Base-by-base conservation (phyloP, 2,888 invertebrate species). In the Celastrina argiolus region DNA sequence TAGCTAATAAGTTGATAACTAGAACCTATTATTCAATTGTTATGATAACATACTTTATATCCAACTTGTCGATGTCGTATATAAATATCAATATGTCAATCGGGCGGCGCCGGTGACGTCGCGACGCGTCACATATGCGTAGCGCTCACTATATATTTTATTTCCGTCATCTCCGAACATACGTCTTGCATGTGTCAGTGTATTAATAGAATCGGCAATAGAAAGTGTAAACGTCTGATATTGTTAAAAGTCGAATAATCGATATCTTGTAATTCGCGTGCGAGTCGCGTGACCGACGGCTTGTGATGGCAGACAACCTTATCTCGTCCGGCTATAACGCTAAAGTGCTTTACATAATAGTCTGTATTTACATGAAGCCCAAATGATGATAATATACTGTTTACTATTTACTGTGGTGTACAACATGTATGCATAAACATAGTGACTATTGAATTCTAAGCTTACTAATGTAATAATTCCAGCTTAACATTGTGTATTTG, bases 51-150 rank as follows among this genome's bases (percentile, higher is more conserved):
- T 12, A 36, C 36, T 36, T 12, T 5, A 51, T 22, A 18, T 51
- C 12, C 26, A 51, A 64, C 51, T 51, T 45, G 34, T 34, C 14
- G 31, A 56, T 22, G 65, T 34, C 65, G 14, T 31, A 31, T 8
- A 28, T 56, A 64, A 45, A 22, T 28, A 64, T 67, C 42, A 31
- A 63, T 56, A 51, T 68, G 66, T 68, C 66, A 59, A 58, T 58
- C 56, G 69, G 71, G 71, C 72, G 74, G 71, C 72, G 76, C 73
- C 73, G 69, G 72, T 85, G 87, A 88, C 87, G 87, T 84, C 81
- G 79, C 69, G 26, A 26, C 78, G 76, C 88, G 87, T 87, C 87
- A 86, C 79, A 72, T 76, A 83, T 83, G 83, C 87, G 87, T 83
- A 87, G 86, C 76, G 75, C 74, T 36, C 67, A 66, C 58, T 77